Evolutionary conservation across 2,888 invertebrate species (phyloP), one percentile per base, ranked within the genome.

Genomic region (Neoitamus cyanurus): DNA sequence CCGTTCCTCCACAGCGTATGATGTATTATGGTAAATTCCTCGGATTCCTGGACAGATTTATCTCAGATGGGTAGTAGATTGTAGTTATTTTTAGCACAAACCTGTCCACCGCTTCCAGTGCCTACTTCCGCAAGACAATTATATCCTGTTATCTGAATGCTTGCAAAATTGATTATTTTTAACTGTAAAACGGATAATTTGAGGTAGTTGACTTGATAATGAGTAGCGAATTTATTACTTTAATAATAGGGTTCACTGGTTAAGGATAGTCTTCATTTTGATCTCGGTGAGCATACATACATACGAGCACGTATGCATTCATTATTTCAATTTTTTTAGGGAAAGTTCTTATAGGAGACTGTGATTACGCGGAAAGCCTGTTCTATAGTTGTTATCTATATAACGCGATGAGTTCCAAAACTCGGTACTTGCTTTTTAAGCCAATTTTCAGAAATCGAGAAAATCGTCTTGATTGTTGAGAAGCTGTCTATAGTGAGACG

Each of bases 11-110:
- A 6, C 70, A 31, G 1, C 34, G 77, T 9, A 42, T 42, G 36
- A 42, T 77, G 28, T 77, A 25, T 42, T 28, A 42, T 31, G 20
- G 77, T 25, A 46, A 46, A 77, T 77, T 20, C 30, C 30, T 77
- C 11, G 42, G 13, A 77, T 77, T 77, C 77, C 77, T 77, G 77
- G 42, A 77, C 77, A 77, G 77, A 77, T 77, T 77, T 77, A 77
- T 77, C 77, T 77, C 30, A 13, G 30, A 46, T 28, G n/a, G 6
- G 20, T 11, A 77, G 25, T 42, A 77, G 46, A 77, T 77, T 77
- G 25, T 28, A 28, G 77, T 28, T 77, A 77, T 77, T 77, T 77
- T 36, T 77, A 77, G 77, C 25, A 11, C 28, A 25, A 77, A 42
- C 77, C 15, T 46, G 77, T 77, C n/a, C 20, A 20, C 11, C 5